Base-by-base conservation (phyloP, 2,113 vertebrate genomes). In the Clarias magur region DNA sequence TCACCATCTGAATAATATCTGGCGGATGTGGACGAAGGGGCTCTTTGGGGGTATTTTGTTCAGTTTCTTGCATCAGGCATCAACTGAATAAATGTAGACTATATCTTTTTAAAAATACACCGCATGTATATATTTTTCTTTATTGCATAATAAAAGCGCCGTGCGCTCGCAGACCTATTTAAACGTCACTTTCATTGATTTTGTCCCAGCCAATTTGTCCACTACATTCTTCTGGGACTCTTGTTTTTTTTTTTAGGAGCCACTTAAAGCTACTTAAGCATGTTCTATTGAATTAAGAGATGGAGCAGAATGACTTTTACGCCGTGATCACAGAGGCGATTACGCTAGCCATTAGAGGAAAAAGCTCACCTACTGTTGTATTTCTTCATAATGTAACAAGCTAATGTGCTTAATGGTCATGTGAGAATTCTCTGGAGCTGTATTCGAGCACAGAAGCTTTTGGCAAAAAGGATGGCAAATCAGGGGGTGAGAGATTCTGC, bases 381-480 rank as follows among this genome's bases (percentile, higher is more conserved):
- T 68, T 54, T 67, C 85, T 63, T 25, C 67, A 62, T 83, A 76
- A 87, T 87, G 86, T 65, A 86, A 75, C 73, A 17, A 57, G 25
- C 85, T 88, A 90, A 90, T 90, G 89, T 68, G n/a, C 54, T 25
- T 90, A 88, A 90, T 88, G 87, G 87, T 83, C 60, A 67, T 78
- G n/a, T 78, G 86, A 80, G 80, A 84, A 79, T 84, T 86, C 59
- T 90, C 87, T 76, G 53, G 82, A 78, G 72, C 59, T 84, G 76
- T 60, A 68, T 53, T 9, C 78, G 65, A 76, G 53, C 81, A 65
- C 65, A 78, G 34, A 86, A 42, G 62, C 73, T 84, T 82, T 60
- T 25, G 19, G 38, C 9, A 57, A 56, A 80, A 79, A 54, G 10
- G 60, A 48, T 48, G 83, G 80, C 57, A 42, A 63, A 65, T 12